Evolutionary conservation across 2,888 invertebrate species (phyloP).

Genomic region (Monochamus alternatus): DNA sequence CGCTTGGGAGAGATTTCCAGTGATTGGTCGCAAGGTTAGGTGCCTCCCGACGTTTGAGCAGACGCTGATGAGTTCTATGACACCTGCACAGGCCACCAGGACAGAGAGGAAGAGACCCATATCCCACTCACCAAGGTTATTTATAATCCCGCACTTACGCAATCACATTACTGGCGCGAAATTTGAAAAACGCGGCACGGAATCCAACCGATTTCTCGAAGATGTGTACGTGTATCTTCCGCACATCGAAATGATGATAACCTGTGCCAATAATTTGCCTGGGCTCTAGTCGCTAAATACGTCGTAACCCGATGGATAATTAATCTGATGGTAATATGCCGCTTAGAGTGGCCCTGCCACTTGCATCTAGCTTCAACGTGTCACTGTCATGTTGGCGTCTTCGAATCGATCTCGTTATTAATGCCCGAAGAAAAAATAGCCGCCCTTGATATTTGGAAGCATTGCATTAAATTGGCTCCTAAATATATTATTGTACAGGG

Average conservation of each 20-base stretch:
- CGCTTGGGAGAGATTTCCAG: slow-evolving; percentile 42
- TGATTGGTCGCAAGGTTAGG: slow-evolving; percentile 44
- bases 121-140: slow-evolving; percentile 52
- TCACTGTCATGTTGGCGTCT: slow-evolving; percentile 29
- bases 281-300: slow-evolving; percentile 45
- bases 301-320: slow-evolving; percentile 50
- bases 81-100: slow-evolving; percentile 83
- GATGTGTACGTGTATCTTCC: slow-evolving; percentile 39
- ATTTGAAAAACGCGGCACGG: slow-evolving; percentile 47
- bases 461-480: slow-evolving; percentile 37
- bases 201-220: slow-evolving; percentile 33
- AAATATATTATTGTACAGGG: slow-evolving; percentile 29
- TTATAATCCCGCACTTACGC: slow-evolving; percentile 32
- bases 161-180: slow-evolving; percentile 50
- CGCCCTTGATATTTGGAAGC: slow-evolving; percentile 49
- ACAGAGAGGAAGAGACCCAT: slow-evolving; percentile 86
- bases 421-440: slow-evolving; percentile 43
- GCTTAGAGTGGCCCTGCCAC: not conserved
- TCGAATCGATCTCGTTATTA: slow-evolving; percentile 21
- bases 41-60: slow-evolving; percentile 70
- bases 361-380: slow-evolving; percentile 36
- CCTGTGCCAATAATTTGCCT: slow-evolving; percentile 55
- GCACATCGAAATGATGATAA: slow-evolving; percentile 38
- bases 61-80: slow-evolving; percentile 79
- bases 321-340: slow-evolving; percentile 32